These are phyloP conservation scores for Phocides pigmalion DNA, from an alignment of 1,140 invertebrate species.

Conservation along the genomic window DNA sequence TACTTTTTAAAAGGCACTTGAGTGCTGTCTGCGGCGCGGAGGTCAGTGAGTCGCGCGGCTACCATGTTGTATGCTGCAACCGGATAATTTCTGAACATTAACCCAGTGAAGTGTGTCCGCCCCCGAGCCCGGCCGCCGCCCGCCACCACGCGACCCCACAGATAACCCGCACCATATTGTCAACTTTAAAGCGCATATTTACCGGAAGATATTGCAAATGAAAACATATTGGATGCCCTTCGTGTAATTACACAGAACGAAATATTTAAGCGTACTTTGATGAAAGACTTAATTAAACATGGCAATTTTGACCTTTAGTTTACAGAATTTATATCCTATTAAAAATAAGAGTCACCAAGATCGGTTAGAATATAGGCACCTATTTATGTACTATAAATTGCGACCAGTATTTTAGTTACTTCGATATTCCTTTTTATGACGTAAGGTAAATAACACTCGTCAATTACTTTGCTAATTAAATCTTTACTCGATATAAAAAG, in stretches of 20 bases:
- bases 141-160: constrained; percentile 52
- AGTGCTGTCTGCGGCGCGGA: constrained; percentile 93
- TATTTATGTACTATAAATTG: too few species aligned
- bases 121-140: constrained; percentile 57
- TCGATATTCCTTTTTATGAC: too few species aligned
- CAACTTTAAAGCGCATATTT: constrained; percentile 59
- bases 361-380: too few species aligned
- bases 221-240: constrained; percentile 2
- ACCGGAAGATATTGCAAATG: background rate
- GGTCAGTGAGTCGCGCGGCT: constrained; percentile 96
- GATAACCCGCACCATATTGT: constrained; percentile 72
- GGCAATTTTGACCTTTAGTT: too few species aligned
- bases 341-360: too few species aligned
- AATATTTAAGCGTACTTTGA: background rate
- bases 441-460: too few species aligned
- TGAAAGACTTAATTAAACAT: too few species aligned
- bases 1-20: constrained; percentile 99
- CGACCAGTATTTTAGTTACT: too few species aligned
- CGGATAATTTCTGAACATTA: constrained; percentile 87
- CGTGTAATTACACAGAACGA: too few species aligned
- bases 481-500: too few species aligned
- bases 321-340: too few species aligned
- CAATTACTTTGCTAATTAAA: too few species aligned
- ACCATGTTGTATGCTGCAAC: constrained; percentile 98
- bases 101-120: constrained; percentile 75